Percentiles rank a stretch among this genome's conserved stretches.
Evolutionary conservation across 2,797 vertebrate genomes (phyloP).

Genomic region (Eospalax fontanierii): DNA sequence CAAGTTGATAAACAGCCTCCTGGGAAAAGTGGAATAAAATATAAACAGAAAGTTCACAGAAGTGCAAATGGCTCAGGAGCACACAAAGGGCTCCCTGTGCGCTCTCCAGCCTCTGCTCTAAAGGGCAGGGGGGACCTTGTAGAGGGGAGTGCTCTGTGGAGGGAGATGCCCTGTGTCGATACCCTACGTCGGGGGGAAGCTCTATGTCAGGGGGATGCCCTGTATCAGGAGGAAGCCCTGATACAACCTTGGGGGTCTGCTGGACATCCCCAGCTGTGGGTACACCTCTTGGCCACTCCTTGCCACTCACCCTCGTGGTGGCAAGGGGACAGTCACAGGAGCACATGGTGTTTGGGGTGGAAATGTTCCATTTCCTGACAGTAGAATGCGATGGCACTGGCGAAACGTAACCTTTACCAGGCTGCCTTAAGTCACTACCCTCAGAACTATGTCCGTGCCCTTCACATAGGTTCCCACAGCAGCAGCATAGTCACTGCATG

Average conservation of each 20-base stretch:
- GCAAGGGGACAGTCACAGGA: neutral
- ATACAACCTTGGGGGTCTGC: no score
- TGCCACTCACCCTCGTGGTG: accelerated
- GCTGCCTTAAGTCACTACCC: no score
- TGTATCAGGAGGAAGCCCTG: no score
- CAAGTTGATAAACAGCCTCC: neutral
- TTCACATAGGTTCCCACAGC: neutral
- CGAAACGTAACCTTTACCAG: neutral
- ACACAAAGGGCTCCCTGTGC: neutral
- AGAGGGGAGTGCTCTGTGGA: no score
- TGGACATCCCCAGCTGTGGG: neutral
- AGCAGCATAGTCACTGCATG: neutral
- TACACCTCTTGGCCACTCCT: neutral
- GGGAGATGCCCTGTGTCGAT: no score
- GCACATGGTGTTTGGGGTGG: neutral
- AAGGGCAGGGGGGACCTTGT: no score
- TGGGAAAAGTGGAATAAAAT: neutral
- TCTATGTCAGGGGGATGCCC: no score
- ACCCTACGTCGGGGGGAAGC: no score
- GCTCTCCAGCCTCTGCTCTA: neutral
- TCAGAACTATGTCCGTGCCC: neutral
- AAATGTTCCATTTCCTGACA: no score
- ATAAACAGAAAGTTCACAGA: constrained; percentile 12
- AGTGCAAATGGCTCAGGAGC: neutral
- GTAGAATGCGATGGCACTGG: neutral